Conservation (phyloP, 1,140 invertebrate genomes). For the Bradysia coprophila region DNA sequence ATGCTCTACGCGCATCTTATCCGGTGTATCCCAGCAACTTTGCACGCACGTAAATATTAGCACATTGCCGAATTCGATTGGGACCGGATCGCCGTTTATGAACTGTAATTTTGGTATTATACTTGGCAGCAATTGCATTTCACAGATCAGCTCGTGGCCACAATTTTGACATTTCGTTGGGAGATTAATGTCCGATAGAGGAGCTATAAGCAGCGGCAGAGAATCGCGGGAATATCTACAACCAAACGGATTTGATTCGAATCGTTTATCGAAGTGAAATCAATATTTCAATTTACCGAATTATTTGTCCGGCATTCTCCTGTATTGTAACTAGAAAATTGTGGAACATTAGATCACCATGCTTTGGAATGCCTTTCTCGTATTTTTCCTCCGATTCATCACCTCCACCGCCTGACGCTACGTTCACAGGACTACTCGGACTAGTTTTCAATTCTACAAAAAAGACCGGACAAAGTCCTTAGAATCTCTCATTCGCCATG, state of each 20-base stretch:
- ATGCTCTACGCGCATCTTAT: slow-evolving; percentile 45
- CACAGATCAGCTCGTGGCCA: slow-evolving; percentile 48
- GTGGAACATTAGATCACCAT: slow-evolving; percentile 67
- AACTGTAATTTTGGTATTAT: slow-evolving; percentile 50
- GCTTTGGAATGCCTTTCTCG: slow-evolving; percentile 53
- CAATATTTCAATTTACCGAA: slow-evolving; percentile 42
- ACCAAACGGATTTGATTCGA: slow-evolving; percentile 4
- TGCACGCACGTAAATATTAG: slow-evolving; percentile 60
- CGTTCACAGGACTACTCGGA: slow-evolving; percentile 6
- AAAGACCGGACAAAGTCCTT: too few relatives aligned
- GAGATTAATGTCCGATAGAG: slow-evolving; percentile 27
- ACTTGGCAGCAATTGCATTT: slow-evolving; percentile 63
- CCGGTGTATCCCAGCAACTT: slow-evolving; percentile 60
- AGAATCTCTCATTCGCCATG: neutral
- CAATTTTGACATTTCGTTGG: slow-evolving; percentile 46
- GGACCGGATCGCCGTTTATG: slow-evolving; percentile 25
- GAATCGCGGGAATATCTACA: slow-evolving; percentile 48
- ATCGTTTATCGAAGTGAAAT: neutral
- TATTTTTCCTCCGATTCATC: slow-evolving; percentile 38
- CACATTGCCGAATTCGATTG: slow-evolving; percentile 65
- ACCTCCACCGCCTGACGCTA: slow-evolving; percentile 13
- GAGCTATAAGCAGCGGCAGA: slow-evolving; percentile 41
- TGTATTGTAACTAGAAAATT: slow-evolving; percentile 53
- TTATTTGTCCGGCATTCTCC: slow-evolving; percentile 57
- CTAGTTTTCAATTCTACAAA: slow-evolving; percentile 7